Evolutionary conservation across 2,888 invertebrate species (phyloP), one percentile per base, ranked within the genome.

Genomic region (Mythimna lalbum): DNA sequence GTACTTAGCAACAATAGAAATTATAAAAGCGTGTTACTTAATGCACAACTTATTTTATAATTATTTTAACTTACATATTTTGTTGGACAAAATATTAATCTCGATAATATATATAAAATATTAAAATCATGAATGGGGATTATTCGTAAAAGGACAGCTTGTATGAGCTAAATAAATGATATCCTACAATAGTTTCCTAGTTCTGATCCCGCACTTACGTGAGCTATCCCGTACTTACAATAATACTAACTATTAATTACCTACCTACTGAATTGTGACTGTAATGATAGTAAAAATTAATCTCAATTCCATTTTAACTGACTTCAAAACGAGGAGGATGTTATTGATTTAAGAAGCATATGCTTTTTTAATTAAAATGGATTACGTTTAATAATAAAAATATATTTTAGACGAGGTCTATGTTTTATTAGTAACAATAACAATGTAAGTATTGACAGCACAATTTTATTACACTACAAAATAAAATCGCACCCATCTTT

Each of bases 181-280:
- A 78, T 66, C 70, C 70, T 81, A 79, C 81, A 67, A 75, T 81
- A 80, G 63, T 71, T 83, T 33, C 59, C 84, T 82, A 83, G 60
- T 68, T 78, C 81, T 82, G 82, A 78, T 82, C 82, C 84, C 82
- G 76, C 78, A 76, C 82, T 72, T 83, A 63, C 36, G 81, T 83
- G 78, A 68, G 61, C 82, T 82, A 83, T 78, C 73, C 83, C 82
- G 66, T 83, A 76, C 49, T 72, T 69, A 74, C 50, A 50, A 39
- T 62, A 65, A 52, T 56, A 69, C 69, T 83, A 78, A 61, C 63
- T 79, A 66, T 62, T 79, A 72, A 61, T 71, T 64, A 66, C 69
- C 78, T 84, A 84, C 49, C 73, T 80, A 78, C 62, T 68, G 65
- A 71, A 63, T 73, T 65, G 60, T 79, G 59, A 55, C 23, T 61